Base-by-base conservation (phyloP, 2,113 vertebrate species). In the Microtus montanus region DNA sequence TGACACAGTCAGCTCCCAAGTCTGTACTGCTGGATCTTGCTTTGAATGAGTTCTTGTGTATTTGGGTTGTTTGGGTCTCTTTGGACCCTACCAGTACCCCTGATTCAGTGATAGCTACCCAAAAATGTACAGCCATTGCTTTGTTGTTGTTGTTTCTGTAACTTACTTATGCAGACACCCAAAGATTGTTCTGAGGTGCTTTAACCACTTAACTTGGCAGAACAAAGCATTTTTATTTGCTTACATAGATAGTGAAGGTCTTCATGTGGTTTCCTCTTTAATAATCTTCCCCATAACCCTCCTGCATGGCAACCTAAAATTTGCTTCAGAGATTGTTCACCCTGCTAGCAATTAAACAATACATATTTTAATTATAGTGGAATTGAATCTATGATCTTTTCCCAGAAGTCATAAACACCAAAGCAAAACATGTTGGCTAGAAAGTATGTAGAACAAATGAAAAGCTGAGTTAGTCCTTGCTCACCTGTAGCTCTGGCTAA, bases 401-500 rank as follows among this genome's bases (percentile, higher is more conserved):
- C 19, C 19, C 70, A 38, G 35, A 7, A 17, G 8, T 71, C 70
- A 71, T 17, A 71, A 71, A 71, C 70, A 71, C 35, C 19, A 38
- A 20, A 71, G 38, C 35, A 38, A 71, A 70, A 47, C n/a, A 82
- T 35, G 28, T 68, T 92, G 66, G 38, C 49, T 41, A 97, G 58
- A 94, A 79, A 17, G 15, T 52, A 78, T 12, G 8, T n/a, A 85
- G 70, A 89, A 87, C 17, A 74, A 5, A 90, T 54, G 5, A 26
- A 84, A 47, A 91, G 28, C 30, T 86, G 38, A 91, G 78, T 96
- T 49, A 0, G 20, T 3, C 0, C 28, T 94, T 89, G 92, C 98
- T 97, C 97, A 99, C 99, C 99, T 99, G 49, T 99, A 98, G 4
- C 98, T 98, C 90, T 98, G 96, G 68, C 98, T 99, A 97, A 98